phyloP scores from a whole-genome alignment of 2,888 invertebrate genomes.

The Muscina levida region DNA sequence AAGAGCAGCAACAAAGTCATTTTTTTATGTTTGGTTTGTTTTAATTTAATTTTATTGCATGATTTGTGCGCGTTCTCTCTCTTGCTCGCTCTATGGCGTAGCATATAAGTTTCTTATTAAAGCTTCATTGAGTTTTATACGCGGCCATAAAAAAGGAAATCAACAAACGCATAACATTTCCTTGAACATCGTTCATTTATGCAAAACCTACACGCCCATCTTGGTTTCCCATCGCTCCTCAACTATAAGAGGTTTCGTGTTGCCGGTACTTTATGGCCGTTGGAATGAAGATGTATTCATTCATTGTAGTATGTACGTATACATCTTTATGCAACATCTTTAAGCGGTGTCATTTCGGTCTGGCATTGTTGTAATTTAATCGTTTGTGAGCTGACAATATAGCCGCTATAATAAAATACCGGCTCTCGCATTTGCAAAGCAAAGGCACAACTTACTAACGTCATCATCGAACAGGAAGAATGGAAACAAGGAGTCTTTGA shows the following conservation, averaged over 20 bases:
- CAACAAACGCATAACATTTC: not conserved
- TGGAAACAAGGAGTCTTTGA: conserved; percentile 23
- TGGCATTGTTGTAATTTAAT: conserved; percentile 69
- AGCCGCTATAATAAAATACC: conserved; percentile 15
- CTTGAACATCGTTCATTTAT: not conserved
- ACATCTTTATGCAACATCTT: not conserved
- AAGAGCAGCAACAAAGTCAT: conserved; percentile 20
- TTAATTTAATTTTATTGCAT: conserved; percentile 21
- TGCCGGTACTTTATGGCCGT: too few relatives aligned
- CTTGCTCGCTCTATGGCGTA: not conserved
- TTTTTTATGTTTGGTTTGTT: too few relatives aligned
- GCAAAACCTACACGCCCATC: not conserved
- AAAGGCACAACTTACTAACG: too few relatives aligned
- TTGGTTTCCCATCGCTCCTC: too few relatives aligned
- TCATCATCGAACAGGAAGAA: too few relatives aligned
- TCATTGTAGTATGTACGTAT: too few relatives aligned
- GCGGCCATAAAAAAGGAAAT: not conserved
- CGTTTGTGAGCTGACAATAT: conserved; percentile 66
- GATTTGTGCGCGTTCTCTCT: not conserved
- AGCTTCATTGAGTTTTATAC: not conserved
- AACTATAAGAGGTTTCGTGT: too few relatives aligned
- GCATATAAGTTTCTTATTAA: not conserved
- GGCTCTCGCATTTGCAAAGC: not conserved
- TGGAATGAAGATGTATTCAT: too few relatives aligned
- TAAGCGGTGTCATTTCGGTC: conserved; percentile 52